Evolutionary conservation across 92 coral and sea anemone genomes (phyloP).

Genomic region (Siderastrea radians): DNA sequence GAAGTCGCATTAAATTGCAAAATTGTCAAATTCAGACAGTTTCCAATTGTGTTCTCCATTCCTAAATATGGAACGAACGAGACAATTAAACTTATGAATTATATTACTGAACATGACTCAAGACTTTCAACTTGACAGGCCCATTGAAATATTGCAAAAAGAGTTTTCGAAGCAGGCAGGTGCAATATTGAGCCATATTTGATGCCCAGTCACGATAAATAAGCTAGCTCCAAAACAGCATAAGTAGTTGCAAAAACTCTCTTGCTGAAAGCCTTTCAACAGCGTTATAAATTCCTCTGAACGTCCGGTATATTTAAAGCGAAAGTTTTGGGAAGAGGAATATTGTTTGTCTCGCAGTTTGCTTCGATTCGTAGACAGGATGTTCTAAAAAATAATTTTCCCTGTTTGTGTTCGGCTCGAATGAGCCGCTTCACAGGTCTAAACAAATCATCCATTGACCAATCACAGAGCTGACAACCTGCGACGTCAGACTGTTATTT

Average conservation of each 20-base stretch:
- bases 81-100: neutral
- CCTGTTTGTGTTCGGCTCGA: neutral
- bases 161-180: conserved; percentile 22
- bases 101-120: neutral
- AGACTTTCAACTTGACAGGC: conserved; percentile 25
- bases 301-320: neutral
- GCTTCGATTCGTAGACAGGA: conserved; percentile 21
- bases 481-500: conserved; percentile 48
- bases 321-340: neutral
- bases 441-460: conserved; percentile 22
- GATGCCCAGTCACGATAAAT: neutral
- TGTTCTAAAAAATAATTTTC: conserved; percentile 18
- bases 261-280: neutral
- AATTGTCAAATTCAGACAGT: neutral
- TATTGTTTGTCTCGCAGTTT: neutral
- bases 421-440: conserved; percentile 1
- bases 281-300: neutral
- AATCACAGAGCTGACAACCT: conserved; percentile 11
- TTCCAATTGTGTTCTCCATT: no score
- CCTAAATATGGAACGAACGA: neutral
- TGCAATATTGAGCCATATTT: conserved; percentile 12
- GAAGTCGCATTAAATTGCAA: neutral
- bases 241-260: neutral
- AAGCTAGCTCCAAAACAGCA: neutral
- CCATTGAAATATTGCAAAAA: conserved; percentile 23